Conservation (phyloP, 2,113 vertebrate species). For the Centropus unirufus region DNA sequence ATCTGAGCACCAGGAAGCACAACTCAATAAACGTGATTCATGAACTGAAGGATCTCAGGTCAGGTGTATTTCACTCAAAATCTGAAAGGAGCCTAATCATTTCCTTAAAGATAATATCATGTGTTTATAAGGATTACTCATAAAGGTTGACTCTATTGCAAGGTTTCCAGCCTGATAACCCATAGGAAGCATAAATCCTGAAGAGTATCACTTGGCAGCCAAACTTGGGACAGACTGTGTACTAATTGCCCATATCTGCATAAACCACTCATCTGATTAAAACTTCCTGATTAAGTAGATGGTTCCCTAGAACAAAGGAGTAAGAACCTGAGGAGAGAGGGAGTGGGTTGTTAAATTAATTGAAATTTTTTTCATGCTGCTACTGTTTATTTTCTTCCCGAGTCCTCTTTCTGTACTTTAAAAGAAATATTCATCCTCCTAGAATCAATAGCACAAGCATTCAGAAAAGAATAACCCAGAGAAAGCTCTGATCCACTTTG, state of each 20-base stretch:
- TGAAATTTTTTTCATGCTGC: not conserved
- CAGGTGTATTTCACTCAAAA: not conserved
- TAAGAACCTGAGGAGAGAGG: not conserved
- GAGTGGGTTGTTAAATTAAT: not conserved
- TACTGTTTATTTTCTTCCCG: not conserved
- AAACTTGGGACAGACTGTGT: not conserved
- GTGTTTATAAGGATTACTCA: not conserved
- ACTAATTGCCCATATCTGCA: not conserved
- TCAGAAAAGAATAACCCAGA: not conserved
- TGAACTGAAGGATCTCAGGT: not conserved
- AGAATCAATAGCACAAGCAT: not conserved
- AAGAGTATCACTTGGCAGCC: not conserved
- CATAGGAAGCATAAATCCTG: not conserved
- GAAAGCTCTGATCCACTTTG: not conserved
- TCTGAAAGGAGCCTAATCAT: not conserved
- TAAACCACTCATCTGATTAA: not conserved
- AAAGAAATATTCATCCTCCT: not conserved
- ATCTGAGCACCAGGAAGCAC: not conserved
- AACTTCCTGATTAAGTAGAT: not conserved
- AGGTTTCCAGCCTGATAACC: not conserved
- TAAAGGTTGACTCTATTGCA: not conserved
- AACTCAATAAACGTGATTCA: not conserved
- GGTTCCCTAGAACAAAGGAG: not conserved
- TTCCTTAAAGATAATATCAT: not conserved
- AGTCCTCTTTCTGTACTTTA: not conserved